Base-by-base conservation (phyloP, 2,888 invertebrate genomes). In the Melipona bicolor region DNA sequence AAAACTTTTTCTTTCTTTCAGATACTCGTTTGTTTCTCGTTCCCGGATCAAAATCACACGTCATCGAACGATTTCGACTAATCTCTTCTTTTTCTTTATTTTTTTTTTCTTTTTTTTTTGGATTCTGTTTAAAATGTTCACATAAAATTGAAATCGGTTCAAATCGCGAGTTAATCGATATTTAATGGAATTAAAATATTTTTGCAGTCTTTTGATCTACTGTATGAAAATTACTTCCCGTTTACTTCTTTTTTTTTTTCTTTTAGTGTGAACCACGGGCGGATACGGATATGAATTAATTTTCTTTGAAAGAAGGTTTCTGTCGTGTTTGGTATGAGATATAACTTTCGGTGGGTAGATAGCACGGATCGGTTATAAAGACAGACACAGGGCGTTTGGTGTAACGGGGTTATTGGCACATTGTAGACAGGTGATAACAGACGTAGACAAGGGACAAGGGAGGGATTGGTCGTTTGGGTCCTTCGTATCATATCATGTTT, bases 381-480 rank as follows among this genome's bases (percentile, higher is more conserved):
- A 91, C 90, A 91, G 91, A 91, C 92, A 92, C 91, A 90, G 88
- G 87, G 85, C 83, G 71, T 68, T 91, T 89, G 90, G 91, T 89
- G 83, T 84, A 65, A 88, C 88, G 88, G 90, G 89, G 91, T 90
- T 52, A 80, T 89, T 90, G 91, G 93, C 90, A 92, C 89, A 92
- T 90, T 92, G 89, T 91, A 91, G 90, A 91, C 92, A 93, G 92
- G 93, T 93, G 92, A 93, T 92, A 93, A 92, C 91, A 94, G 94
- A 94, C 94, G 94, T 92, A 94, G 94, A 94, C 94, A 94, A 94
- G 92, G 92, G 94, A 94, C 89, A 88, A 91, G 93, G 92, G 91
- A 91, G 90, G 77, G 92, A 91, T 83, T 70, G 87, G 88, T 87
- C 73, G 76, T 84, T 83, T 72, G 75, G 87, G 87, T 90, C 70